Percentiles rank a stretch among this genome's conserved stretches.
phyloP scores from a whole-genome alignment of 2,797 vertebrate species.

The Crenichthys baileyi region DNA sequence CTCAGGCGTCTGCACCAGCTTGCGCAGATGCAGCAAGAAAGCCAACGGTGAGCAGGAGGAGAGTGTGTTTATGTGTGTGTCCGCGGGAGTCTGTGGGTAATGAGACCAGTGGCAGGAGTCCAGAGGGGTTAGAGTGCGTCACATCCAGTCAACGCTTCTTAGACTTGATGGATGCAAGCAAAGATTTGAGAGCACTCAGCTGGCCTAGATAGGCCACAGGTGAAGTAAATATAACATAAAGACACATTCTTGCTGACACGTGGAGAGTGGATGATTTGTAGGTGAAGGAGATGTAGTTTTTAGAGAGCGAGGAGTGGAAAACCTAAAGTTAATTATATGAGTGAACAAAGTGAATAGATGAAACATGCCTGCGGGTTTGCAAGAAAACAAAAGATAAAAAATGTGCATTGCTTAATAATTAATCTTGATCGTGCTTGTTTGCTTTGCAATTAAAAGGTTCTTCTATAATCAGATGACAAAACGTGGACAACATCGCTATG shows the following conservation, averaged over 20 bases:
- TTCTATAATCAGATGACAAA: constrained; percentile 50
- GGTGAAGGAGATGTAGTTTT: constrained; percentile 23
- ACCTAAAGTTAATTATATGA: constrained; percentile 15
- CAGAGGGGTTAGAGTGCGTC: constrained; percentile 63
- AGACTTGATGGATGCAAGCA: constrained; percentile 70
- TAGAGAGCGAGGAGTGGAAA: constrained; percentile 7
- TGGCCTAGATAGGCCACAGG: constrained; percentile 69
- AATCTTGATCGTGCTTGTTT: constrained; percentile 57
- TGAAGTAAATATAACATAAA: constrained; percentile 71
- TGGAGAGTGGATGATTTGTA: constrained; percentile 27
- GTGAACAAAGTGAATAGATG: constrained; percentile 13
- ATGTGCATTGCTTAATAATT: constrained; percentile 48
- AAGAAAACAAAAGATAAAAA: constrained; percentile 36
- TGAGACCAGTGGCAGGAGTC: constrained; percentile 57
- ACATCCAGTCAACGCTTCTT: constrained; percentile 66
- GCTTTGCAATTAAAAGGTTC: constrained; percentile 57
- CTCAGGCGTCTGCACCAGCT: constrained; percentile 93
- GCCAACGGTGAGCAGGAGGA: constrained; percentile 84
- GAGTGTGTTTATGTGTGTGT: constrained; percentile 17
- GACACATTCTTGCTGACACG: constrained; percentile 48
- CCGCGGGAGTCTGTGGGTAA: constrained; percentile 35
- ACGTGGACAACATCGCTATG: constrained; percentile 48
- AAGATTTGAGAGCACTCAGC: constrained; percentile 60
- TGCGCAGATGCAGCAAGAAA: constrained; percentile 91
- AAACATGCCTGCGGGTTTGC: constrained; percentile 27